Conservation (phyloP, 2,113 vertebrate genomes). For the Sclerurus mexicanus region DNA sequence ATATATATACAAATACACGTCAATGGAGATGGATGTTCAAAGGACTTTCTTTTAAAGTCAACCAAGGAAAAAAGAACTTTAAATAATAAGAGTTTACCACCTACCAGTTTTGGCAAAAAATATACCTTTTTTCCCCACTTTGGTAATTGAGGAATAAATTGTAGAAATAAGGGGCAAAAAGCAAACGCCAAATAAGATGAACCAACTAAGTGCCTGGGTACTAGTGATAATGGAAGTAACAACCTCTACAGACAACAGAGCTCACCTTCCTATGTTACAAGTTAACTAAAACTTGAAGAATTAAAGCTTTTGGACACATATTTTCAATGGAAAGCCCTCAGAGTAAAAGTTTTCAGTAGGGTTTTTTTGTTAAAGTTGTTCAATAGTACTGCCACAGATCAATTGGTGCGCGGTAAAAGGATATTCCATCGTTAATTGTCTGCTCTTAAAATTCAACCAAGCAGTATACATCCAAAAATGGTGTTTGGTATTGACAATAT, state of each 20-base stretch:
- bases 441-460: background rate
- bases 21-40: background rate
- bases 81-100: background rate
- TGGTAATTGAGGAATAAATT: background rate
- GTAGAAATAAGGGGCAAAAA: background rate
- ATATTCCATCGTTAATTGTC: background rate
- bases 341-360: background rate
- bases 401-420: background rate
- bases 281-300: background rate
- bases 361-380: background rate
- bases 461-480: background rate
- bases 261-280: background rate
- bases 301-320: background rate
- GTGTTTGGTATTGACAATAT: background rate
- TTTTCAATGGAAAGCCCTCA: background rate
- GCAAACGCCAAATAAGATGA: background rate
- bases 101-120: background rate
- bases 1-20: background rate
- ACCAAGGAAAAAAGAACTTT: background rate
- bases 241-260: background rate
- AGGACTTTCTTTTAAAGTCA: background rate
- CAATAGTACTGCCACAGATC: background rate
- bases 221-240: background rate
- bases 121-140: background rate
- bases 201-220: background rate